phyloP scores from a whole-genome alignment of 2,888 invertebrate species.

The Nomada flava region DNA sequence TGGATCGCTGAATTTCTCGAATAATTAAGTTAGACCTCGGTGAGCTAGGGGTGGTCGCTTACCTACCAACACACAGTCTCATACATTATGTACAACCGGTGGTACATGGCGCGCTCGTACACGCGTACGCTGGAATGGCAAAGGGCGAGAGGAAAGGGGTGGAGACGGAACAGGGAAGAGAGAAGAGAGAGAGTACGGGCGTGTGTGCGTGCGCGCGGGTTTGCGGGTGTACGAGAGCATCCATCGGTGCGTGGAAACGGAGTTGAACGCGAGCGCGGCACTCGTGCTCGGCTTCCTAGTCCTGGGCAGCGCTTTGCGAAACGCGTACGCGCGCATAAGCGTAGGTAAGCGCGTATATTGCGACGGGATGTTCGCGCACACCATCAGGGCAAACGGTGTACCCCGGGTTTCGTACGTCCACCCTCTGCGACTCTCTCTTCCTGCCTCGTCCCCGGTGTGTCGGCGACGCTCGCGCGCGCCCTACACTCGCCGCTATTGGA shows the following conservation, averaged over 20 bases:
- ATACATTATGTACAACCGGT: constrained; percentile 81
- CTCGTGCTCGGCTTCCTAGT: constrained; percentile 37
- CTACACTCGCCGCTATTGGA: constrained; percentile 83
- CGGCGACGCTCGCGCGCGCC: constrained; percentile 69
- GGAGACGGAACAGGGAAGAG: neutral
- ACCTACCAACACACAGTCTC: constrained; percentile 82
- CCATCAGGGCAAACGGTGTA: constrained; percentile 5
- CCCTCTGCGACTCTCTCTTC: constrained; percentile 48
- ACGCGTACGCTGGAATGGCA: constrained; percentile 51
- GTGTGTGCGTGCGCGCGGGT: neutral
- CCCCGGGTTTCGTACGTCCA: constrained; percentile 65
- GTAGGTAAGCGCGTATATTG: constrained; percentile 41
- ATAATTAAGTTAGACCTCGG: constrained; percentile 84
- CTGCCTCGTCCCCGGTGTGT: constrained; percentile 44
- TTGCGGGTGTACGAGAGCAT: constrained; percentile 12
- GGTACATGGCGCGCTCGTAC: constrained; percentile 73
- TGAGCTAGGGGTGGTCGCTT: constrained; percentile 81
- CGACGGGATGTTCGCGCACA: constrained; percentile 48
- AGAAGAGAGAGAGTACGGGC: neutral
- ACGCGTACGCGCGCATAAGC: constrained; percentile 41
- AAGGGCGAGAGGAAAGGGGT: neutral
- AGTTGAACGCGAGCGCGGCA: constrained; percentile 34
- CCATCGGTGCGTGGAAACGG: constrained; percentile 52
- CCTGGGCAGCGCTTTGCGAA: constrained; percentile 43
- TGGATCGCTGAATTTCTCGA: constrained; percentile 84